Evolutionary conservation across 2,888 invertebrate species (phyloP).

Genomic region (Camptogramma bilineatum): DNA sequence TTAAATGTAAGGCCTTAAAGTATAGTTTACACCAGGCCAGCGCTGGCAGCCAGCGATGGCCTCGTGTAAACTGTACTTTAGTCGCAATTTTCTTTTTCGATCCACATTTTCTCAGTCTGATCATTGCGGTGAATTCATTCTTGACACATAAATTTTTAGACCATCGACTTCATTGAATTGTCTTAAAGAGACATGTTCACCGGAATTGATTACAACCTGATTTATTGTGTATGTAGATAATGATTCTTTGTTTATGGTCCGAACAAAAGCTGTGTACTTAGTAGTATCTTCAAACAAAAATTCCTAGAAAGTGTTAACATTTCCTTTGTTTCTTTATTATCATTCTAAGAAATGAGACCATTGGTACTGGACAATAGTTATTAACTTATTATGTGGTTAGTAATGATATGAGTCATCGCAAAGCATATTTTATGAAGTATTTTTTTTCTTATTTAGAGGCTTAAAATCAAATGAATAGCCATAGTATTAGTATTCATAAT

Average conservation of each 20-base stretch:
- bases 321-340: constrained; percentile 32
- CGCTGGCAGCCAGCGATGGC: too few relatives aligned
- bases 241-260: constrained; percentile 36
- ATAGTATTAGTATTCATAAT: too few relatives aligned
- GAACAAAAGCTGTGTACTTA: constrained; percentile 34
- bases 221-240: constrained; percentile 36
- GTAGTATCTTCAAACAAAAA: constrained; percentile 35
- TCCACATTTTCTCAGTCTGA: background rate
- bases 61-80: too few relatives aligned
- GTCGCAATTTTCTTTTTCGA: background rate
- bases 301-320: constrained; percentile 38
- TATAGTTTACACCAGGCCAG: too few relatives aligned
- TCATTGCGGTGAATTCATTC: too few relatives aligned
- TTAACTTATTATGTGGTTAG: constrained; percentile 11
- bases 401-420: constrained; percentile 11
- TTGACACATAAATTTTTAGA: background rate
- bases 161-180: background rate
- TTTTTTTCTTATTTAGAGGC: background rate
- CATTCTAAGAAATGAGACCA: constrained; percentile 33
- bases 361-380: constrained; percentile 8
- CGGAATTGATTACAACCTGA: constrained; percentile 19
- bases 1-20: too few relatives aligned
- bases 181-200: constrained; percentile 2
- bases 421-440: background rate
- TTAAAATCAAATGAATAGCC: too few relatives aligned